Percentiles rank a stretch among this genome's conserved stretches.
Conservation (phyloP, 1,140 invertebrate species). For the Drosophila mayri region DNA sequence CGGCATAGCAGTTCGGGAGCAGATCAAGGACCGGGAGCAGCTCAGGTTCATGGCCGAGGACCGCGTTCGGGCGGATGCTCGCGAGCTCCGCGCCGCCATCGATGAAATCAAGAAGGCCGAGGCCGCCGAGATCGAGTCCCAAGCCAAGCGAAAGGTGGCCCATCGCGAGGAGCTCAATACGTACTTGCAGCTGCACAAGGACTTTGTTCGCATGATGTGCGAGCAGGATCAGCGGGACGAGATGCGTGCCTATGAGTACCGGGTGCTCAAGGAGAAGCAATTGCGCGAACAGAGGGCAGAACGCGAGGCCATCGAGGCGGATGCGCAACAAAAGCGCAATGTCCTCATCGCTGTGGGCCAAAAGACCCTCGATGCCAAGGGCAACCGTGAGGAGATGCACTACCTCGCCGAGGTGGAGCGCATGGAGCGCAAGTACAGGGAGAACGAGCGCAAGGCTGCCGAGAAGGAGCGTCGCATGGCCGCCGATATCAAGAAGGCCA, state of each 20-base stretch:
- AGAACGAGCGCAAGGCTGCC: slow-evolving; percentile 53
- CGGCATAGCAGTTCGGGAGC: slow-evolving; percentile 58
- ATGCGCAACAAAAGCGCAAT: slow-evolving; percentile 48
- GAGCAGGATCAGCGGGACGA: slow-evolving; percentile 67
- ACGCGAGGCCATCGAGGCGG: slow-evolving; percentile 51
- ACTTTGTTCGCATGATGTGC: slow-evolving; percentile 59
- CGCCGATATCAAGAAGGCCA: slow-evolving; percentile 51
- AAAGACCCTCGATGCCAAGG: slow-evolving; percentile 64
- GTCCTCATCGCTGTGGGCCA: slow-evolving; percentile 55
- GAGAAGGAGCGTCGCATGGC: slow-evolving; percentile 40
- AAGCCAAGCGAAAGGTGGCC: slow-evolving; percentile 24
- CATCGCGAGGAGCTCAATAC: slow-evolving; percentile 63
- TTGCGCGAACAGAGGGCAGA: slow-evolving; percentile 30
- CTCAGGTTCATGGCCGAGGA: slow-evolving; percentile 62
- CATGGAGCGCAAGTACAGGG: slow-evolving; percentile 63
- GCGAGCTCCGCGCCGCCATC: slow-evolving; percentile 36
- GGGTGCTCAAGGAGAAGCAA: slow-evolving; percentile 55
- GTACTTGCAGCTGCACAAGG: slow-evolving; percentile 48
- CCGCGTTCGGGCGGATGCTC: slow-evolving; percentile 46
- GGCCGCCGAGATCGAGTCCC: slow-evolving; percentile 23
- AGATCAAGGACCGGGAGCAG: slow-evolving; percentile 60
- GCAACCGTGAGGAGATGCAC: slow-evolving; percentile 73
- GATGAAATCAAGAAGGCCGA: slow-evolving; percentile 57
- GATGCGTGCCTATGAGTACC: slow-evolving; percentile 53
- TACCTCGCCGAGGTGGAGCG: slow-evolving; percentile 64